Evolutionary conservation across 2,888 invertebrate genomes (phyloP).

Genomic region (Dilophus febrilis): DNA sequence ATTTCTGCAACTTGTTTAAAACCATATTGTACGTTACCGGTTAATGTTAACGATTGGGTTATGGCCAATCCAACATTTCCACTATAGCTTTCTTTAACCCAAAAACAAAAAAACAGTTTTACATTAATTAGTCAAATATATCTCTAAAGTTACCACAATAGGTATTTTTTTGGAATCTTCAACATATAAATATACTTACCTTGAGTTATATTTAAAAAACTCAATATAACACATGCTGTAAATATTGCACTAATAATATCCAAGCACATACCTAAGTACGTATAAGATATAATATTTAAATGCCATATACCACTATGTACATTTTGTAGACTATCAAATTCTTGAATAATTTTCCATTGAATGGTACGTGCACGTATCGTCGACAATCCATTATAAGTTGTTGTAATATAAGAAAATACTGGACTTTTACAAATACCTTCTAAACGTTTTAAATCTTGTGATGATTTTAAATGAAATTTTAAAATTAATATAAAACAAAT

Average conservation of each 20-base stretch:
- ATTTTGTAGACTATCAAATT: slow-evolving; percentile 49
- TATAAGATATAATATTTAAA: slow-evolving; percentile 4
- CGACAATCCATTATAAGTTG: slow-evolving; percentile 60
- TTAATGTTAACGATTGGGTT: slow-evolving; percentile 49
- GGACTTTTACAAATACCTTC: slow-evolving; percentile 64
- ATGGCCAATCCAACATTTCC: slow-evolving; percentile 56
- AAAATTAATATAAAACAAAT: slow-evolving; percentile 45
- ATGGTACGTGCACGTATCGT: slow-evolving; percentile 56
- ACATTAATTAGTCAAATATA: too few relatives aligned
- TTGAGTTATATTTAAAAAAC: slow-evolving; percentile 31
- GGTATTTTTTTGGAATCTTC: too few relatives aligned
- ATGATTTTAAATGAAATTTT: slow-evolving; percentile 50
- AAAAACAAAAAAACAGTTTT: not conserved
- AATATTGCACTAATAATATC: slow-evolving; percentile 47
- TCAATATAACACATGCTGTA: slow-evolving; percentile 37
- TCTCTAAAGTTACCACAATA: too few relatives aligned
- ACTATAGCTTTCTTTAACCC: slow-evolving; percentile 31
- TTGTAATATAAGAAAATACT: slow-evolving; percentile 66
- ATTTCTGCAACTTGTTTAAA: slow-evolving; percentile 52
- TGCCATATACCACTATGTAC: slow-evolving; percentile 9
- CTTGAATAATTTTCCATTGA: slow-evolving; percentile 32
- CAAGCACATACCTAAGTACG: slow-evolving; percentile 50
- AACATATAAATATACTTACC: slow-evolving; percentile 3
- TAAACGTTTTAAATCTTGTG: slow-evolving; percentile 55
- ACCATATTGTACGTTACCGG: slow-evolving; percentile 54